phyloP scores from a whole-genome alignment of 2,113 vertebrate genomes.

The Urocitellus parryii region DNA sequence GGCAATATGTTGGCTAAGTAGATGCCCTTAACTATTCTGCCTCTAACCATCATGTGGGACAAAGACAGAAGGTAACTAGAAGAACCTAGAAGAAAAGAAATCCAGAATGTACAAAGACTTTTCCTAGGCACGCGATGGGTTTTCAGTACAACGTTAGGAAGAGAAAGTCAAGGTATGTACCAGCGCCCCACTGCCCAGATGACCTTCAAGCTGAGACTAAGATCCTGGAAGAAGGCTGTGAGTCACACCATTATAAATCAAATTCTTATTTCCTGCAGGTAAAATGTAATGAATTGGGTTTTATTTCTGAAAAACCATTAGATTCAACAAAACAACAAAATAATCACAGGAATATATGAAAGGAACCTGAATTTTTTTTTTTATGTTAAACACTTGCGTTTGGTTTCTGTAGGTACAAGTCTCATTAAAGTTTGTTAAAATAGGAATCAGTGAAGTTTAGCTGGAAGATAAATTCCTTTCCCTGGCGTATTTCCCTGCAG shows the following conservation, averaged over 20 bases:
- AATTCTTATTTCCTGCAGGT: neutral
- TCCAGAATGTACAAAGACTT: neutral
- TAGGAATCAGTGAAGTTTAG: slow-evolving; percentile 39
- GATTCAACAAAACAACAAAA: slow-evolving; percentile 32
- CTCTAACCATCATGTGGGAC: neutral
- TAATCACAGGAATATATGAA: slow-evolving; percentile 6
- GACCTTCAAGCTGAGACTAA: neutral
- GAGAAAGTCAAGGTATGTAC: neutral
- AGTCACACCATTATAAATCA: neutral
- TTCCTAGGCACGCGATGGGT: neutral
- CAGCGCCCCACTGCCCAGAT: neutral
- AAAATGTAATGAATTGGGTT: neutral
- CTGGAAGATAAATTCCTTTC: slow-evolving; percentile 55
- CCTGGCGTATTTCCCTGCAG: neutral
- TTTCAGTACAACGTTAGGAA: neutral
- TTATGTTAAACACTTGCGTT: neutral
- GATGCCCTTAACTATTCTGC: neutral
- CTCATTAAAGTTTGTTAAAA: slow-evolving; percentile 44
- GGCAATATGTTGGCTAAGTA: rapidly evolving
- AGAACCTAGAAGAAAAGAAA: neutral
- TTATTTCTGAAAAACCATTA: slow-evolving; percentile 34
- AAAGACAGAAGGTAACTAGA: neutral
- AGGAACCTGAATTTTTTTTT: slow-evolving; percentile 34
- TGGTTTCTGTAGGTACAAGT: neutral
- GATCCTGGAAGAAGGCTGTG: neutral